Conservation (phyloP, 2,113 vertebrate species). For the Ovis canadensis region DNA sequence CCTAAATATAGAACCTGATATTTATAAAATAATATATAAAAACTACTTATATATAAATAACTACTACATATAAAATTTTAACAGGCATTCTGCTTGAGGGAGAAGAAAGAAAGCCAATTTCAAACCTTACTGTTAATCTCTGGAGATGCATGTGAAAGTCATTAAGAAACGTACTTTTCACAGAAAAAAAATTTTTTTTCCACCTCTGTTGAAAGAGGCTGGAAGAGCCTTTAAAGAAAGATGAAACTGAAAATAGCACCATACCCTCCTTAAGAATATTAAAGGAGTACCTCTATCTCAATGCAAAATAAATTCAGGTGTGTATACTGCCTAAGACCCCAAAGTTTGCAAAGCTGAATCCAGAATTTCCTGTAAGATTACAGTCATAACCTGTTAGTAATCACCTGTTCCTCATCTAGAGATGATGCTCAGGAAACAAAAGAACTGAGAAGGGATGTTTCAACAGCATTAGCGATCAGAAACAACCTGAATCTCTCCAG, state of each 20-base stretch:
- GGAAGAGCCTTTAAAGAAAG: background rate
- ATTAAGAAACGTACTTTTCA: background rate
- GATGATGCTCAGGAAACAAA: background rate
- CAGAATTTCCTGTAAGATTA: background rate
- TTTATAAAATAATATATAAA: background rate
- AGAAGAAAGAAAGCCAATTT: conserved; percentile 5
- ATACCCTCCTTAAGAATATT: background rate
- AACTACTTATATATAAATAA: background rate
- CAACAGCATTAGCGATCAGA: background rate
- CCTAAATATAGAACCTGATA: background rate
- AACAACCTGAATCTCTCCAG: background rate
- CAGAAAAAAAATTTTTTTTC: background rate
- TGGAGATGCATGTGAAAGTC: background rate
- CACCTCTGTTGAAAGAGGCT: background rate
- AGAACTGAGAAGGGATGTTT: background rate
- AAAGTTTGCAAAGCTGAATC: background rate
- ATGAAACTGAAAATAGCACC: background rate
- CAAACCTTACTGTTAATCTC: background rate
- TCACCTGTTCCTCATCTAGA: background rate
- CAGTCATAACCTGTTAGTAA: background rate
- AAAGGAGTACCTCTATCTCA: background rate
- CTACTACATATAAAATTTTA: background rate
- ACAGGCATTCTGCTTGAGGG: background rate
- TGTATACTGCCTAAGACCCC: background rate
- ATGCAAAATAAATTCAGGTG: background rate